These are phyloP conservation scores for Chlamydotis undulata DNA, from an alignment of 2,113 vertebrate genomes.

Conservation along the genomic window DNA sequence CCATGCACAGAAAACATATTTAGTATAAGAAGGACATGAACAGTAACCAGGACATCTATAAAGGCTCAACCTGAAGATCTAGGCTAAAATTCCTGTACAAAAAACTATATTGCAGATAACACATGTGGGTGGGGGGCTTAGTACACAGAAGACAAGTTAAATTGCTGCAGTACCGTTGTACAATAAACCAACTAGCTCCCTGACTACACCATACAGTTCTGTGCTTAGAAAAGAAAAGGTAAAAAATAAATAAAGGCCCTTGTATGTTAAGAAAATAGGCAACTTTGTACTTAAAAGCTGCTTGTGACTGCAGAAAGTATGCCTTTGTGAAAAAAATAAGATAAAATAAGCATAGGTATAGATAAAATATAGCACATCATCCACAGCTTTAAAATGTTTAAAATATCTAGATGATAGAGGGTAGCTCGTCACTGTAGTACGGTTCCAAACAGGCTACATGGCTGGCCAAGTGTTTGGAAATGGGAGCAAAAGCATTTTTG, in stretches of 20 bases:
- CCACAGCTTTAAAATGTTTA: neutral
- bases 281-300: neutral
- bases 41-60: neutral
- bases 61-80: neutral
- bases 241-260: neutral
- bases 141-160: neutral
- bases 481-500: neutral
- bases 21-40: neutral
- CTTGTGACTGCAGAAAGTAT: neutral
- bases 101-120: neutral
- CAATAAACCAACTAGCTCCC: neutral
- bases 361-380: neutral
- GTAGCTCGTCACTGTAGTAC: neutral
- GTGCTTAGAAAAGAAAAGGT: neutral
- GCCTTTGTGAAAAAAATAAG: neutral
- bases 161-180: neutral
- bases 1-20: neutral
- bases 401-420: neutral
- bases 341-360: neutral
- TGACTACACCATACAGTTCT: fast-evolving
- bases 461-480: neutral
- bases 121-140: neutral
- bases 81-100: neutral
- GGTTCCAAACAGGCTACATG: neutral
- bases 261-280: neutral